Conservation (phyloP, 2,797 vertebrate genomes). For the Sebastes goodei region DNA sequence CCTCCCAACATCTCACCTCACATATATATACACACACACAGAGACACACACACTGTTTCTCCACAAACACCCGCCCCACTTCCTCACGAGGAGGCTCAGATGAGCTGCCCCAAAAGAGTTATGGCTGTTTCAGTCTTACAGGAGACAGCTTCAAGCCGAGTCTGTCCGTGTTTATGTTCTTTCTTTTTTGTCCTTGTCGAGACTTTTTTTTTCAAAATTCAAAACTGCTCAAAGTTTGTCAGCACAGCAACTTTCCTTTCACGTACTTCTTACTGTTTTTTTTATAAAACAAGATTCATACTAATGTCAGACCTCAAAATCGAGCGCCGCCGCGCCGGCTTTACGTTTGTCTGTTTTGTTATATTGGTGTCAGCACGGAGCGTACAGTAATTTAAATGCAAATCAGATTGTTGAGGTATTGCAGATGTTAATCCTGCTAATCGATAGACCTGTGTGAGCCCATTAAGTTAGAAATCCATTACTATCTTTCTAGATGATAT, state of each 20-base stretch:
- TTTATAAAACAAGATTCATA: conserved; percentile 17
- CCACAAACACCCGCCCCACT: conserved; percentile 42
- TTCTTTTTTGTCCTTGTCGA: conserved; percentile 70
- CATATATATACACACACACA: conserved; percentile 33
- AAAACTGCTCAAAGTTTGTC: conserved; percentile 86
- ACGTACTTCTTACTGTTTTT: not conserved
- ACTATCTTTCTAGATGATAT: conserved; percentile 82
- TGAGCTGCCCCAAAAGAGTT: conserved; percentile 96
- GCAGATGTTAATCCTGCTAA: conserved; percentile 79
- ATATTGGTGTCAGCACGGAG: conserved; percentile 74
- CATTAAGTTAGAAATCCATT: conserved; percentile 83
- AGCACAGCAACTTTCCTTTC: conserved; percentile 48
- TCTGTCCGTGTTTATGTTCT: conserved; percentile 74
- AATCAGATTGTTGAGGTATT: conserved; percentile 77
- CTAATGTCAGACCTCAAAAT: conserved; percentile 28
- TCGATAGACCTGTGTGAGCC: conserved; percentile 79
- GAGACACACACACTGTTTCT: conserved; percentile 43
- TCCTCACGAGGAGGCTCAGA: conserved; percentile 86
- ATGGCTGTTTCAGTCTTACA: conserved; percentile 94
- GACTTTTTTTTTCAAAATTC: conserved; percentile 67
- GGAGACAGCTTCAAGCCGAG: conserved; percentile 84
- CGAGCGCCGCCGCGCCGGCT: conserved; percentile 20
- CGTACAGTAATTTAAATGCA: conserved; percentile 80
- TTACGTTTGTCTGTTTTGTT: conserved; percentile 68
- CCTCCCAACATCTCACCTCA: conserved; percentile 79